These are phyloP conservation scores for Drosophila malerkotliana DNA, from an alignment of 1,140 invertebrate species.

Conservation along the genomic window DNA sequence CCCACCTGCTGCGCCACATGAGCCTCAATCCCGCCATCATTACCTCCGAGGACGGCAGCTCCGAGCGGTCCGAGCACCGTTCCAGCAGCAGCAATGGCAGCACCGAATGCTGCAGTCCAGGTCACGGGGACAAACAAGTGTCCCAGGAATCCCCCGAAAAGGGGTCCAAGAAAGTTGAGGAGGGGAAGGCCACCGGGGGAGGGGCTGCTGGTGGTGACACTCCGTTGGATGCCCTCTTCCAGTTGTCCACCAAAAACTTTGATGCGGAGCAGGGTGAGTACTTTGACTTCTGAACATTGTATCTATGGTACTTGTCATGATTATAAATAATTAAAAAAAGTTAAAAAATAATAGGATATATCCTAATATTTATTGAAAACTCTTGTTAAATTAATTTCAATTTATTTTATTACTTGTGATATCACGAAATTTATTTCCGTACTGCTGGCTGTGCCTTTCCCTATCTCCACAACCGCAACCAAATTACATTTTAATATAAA, in stretches of 20 bases:
- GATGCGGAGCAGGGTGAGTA: conserved; percentile 90
- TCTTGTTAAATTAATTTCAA: too few species aligned
- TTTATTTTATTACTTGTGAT: too few species aligned
- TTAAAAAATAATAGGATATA: too few species aligned
- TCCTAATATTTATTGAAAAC: too few species aligned
- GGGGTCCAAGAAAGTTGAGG: conserved; percentile 10
- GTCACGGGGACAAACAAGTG: conserved; percentile 79
- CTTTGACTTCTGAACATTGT: neutral
- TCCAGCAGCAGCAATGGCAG: conserved; percentile 85
- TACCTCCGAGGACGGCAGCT: conserved; percentile 83
- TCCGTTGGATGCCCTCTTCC: conserved; percentile 96
- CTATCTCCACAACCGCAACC: conserved; percentile 41
- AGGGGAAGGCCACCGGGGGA: conserved; percentile 35
- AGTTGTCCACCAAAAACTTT: conserved; percentile 99
- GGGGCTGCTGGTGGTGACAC: conserved; percentile 87
- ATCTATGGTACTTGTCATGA: too few species aligned
- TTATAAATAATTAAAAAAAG: too few species aligned
- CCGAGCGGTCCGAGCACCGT: conserved; percentile 84
- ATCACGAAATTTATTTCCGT: neutral
- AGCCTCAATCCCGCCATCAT: conserved; percentile 77
- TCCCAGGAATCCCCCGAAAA: neutral
- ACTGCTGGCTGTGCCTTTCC: neutral
- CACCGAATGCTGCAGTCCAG: conserved; percentile 87
- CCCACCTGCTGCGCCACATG: conserved; percentile 78
- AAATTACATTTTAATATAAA: conserved; percentile 78